phyloP scores from a whole-genome alignment of 2,797 vertebrate species.

The Cichlasoma orientale region DNA sequence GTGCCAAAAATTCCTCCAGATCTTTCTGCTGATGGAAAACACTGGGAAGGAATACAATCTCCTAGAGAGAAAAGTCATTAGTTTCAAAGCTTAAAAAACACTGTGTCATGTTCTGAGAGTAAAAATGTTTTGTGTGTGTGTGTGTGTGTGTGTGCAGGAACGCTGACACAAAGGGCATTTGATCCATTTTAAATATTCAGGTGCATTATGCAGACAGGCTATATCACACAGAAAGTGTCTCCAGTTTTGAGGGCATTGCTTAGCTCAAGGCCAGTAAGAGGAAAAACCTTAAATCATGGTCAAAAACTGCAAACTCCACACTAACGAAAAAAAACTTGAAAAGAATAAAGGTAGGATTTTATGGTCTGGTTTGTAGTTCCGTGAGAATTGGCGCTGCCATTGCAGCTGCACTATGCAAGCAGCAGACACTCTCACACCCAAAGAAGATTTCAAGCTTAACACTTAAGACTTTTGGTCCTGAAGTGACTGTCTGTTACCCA shows the following conservation, averaged over 20 bases:
- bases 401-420: slow-evolving; percentile 17
- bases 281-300: not conserved
- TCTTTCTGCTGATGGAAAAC: not conserved
- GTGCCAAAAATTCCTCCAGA: slow-evolving; percentile 1
- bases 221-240: not conserved
- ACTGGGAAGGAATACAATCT: not conserved
- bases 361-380: slow-evolving; percentile 24
- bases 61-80: not conserved
- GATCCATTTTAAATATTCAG: not conserved
- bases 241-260: not conserved
- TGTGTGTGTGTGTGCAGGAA: not conserved
- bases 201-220: not conserved
- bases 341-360: slow-evolving; percentile 35
- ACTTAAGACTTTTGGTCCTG: slow-evolving; percentile 75
- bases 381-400: slow-evolving; percentile 24
- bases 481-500: slow-evolving; percentile 79
- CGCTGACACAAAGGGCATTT: not conserved
- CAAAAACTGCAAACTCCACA: not conserved
- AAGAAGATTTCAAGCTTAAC: slow-evolving; percentile 75
- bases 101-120: not conserved
- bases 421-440: slow-evolving; percentile 34
- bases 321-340: slow-evolving; percentile 20
- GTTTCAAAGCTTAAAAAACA: not conserved
- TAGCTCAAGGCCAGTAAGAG: not conserved
- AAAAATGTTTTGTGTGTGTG: not conserved